Evolutionary conservation across 2,113 vertebrate species (phyloP).

Genomic region (Elaphurus davidianus): DNA sequence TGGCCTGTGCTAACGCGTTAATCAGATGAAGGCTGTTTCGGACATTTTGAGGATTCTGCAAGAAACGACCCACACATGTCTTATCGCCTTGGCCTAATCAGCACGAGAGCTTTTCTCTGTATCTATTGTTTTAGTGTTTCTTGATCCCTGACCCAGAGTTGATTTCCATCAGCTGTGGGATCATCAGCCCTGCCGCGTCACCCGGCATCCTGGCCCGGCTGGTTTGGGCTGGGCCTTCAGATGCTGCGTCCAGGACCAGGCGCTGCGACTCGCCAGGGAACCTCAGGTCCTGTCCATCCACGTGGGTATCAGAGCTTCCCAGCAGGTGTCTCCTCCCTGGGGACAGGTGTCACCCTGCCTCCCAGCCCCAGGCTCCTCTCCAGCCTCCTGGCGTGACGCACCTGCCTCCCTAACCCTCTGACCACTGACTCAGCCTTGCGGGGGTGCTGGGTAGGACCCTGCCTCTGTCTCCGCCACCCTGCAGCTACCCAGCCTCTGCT

Average conservation of each 20-base stretch:
- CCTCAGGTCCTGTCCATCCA: background rate
- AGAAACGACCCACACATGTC: background rate
- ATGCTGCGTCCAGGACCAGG: background rate
- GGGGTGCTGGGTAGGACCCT: background rate
- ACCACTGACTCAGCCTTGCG: background rate
- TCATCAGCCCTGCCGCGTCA: fast-evolving
- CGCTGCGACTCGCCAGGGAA: background rate
- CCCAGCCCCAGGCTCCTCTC: too few relatives aligned
- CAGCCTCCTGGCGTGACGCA: fast-evolving
- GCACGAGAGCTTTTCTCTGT: background rate
- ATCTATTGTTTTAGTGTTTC: background rate
- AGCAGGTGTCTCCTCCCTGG: background rate
- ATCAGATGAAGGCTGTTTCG: background rate
- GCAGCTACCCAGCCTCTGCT: fast-evolving
- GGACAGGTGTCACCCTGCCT: background rate
- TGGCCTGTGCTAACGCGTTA: fast-evolving
- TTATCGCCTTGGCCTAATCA: background rate
- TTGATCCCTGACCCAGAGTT: background rate
- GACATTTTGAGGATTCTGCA: too few relatives aligned
- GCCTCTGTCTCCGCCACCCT: background rate
- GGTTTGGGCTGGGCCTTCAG: background rate
- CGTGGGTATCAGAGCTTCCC: background rate
- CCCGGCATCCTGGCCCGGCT: background rate
- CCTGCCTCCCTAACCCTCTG: fast-evolving
- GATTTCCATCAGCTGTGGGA: background rate